Percentiles rank a stretch among this genome's conserved stretches.
Conservation (phyloP, 2,113 vertebrate species). For the Jaculus jaculus region DNA sequence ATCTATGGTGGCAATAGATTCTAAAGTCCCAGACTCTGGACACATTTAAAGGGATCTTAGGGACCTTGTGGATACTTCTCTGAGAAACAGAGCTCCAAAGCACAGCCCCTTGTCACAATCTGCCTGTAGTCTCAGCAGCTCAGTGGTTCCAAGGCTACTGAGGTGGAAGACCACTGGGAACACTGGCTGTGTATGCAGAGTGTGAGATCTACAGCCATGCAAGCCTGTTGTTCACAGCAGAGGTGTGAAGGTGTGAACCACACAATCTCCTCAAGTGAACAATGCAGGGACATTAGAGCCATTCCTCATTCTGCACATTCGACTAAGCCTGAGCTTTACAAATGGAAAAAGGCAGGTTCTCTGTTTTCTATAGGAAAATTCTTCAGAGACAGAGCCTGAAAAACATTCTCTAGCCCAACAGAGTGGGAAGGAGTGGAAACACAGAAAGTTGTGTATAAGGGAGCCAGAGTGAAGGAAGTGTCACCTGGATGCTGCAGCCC, state of each 20-base stretch:
- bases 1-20: too few species aligned
- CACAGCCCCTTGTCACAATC: too few species aligned
- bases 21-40: background rate
- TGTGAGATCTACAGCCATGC: background rate
- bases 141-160: accelerated
- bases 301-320: background rate
- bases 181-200: background rate
- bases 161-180: background rate
- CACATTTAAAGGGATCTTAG: accelerated
- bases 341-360: background rate
- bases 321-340: background rate
- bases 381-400: background rate
- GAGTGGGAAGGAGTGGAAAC: background rate
- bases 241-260: accelerated
- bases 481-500: accelerated
- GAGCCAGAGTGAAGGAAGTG: too few species aligned
- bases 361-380: background rate
- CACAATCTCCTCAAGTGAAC: background rate
- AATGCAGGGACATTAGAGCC: background rate
- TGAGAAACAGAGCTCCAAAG: background rate
- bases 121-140: background rate
- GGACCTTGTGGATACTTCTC: accelerated
- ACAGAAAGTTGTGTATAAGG: accelerated
- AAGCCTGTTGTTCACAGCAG: accelerated
- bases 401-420: too few species aligned